Percentiles rank a stretch among this genome's conserved stretches.
phyloP scores from a whole-genome alignment of 64 coral and sea anemone species.

The Montipora foliosa region DNA sequence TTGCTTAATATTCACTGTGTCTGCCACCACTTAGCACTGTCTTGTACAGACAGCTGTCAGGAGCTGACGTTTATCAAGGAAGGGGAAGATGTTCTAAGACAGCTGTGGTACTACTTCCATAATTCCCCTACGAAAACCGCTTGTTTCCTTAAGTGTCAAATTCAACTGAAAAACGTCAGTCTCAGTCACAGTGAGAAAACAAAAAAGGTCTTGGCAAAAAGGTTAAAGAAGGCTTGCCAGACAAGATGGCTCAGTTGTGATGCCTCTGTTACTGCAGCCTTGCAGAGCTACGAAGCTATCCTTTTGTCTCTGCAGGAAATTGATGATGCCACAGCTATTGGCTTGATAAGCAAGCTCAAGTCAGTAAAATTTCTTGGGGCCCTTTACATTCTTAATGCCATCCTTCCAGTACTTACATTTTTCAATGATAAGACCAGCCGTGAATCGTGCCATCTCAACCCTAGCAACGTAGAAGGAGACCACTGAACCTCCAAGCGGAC shows the following conservation, averaged over 20 bases:
- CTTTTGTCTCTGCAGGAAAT: slow-evolving; percentile 44
- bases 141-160: slow-evolving; percentile 43
- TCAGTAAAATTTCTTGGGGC: slow-evolving; percentile 53
- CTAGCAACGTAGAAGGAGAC: too few species aligned
- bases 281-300: slow-evolving; percentile 36
- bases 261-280: slow-evolving; percentile 36
- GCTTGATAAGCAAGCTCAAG: slow-evolving; percentile 51
- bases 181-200: slow-evolving; percentile 12
- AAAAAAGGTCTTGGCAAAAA: slow-evolving; percentile 6
- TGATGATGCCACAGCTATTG: slow-evolving; percentile 57
- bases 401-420: slow-evolving; percentile 61
- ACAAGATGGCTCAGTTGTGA: slow-evolving; percentile 60
- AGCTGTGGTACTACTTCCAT: slow-evolving; percentile 61
- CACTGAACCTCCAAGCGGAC: background rate
- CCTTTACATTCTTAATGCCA: slow-evolving; percentile 61
- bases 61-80: slow-evolving; percentile 53
- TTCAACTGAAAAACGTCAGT: slow-evolving; percentile 36
- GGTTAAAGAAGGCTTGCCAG: background rate
- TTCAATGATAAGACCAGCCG: slow-evolving; percentile 45
- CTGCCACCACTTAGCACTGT: slow-evolving; percentile 49
- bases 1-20: slow-evolving; percentile 52
- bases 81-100: slow-evolving; percentile 45
- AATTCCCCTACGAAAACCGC: slow-evolving; percentile 35
- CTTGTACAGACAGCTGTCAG: slow-evolving; percentile 47
- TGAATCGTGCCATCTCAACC: slow-evolving; percentile 15